Base-by-base conservation (phyloP, 2,888 invertebrate species). In the Rhaphigaster nebulosa region DNA sequence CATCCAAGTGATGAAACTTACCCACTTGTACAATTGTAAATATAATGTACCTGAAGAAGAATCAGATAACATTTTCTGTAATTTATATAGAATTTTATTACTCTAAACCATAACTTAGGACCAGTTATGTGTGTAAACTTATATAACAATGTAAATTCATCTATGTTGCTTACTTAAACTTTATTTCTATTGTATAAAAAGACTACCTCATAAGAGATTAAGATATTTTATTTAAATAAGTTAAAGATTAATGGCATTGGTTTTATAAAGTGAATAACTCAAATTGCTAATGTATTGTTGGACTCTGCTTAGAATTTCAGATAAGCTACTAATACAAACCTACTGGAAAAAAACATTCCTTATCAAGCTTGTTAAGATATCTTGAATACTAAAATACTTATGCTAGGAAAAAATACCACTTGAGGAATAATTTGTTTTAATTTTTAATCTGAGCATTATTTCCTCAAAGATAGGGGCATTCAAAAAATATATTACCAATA, bases 21-120 rank as follows among this genome's bases (percentile, higher is more conserved):
- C 0, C 70, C 70, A 20, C 1, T 80, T 45, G 45, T 84, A 84
- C 84, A 84, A 84, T 84, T 84, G 84, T 84, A 84, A 45, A 84
- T 84, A 84, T 84, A 20, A 84, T n/a, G 84, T 84, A 84, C 84
- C 84, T 84, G 84, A 84, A 84, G 38, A 20, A 38, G 70, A 38
- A 76, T 38, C 70, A 76, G 70, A 76, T 38, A 38, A 76, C 70
- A 34, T 34, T 76, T 38, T 76, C 29, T 38, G 38, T 38, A 76
- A 76, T 76, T n/a, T 65, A 65, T 65, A 20, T 29, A n/a, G 1
- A 65, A 29, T 65, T 13, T 65, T 65, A 65, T 65, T 34, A 38
- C 20, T 38, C 20, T 76, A 38, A 38, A 76, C 70, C 23, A 20
- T 38, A 20, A 38, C 23, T 76, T 76, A 76, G 70, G 70, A 38